Percentiles rank a stretch among this genome's conserved stretches.
These are phyloP conservation scores for Caenorhabditis sp. DNA, from an alignment of 2,888 invertebrate species.

Conservation along the genomic window DNA sequence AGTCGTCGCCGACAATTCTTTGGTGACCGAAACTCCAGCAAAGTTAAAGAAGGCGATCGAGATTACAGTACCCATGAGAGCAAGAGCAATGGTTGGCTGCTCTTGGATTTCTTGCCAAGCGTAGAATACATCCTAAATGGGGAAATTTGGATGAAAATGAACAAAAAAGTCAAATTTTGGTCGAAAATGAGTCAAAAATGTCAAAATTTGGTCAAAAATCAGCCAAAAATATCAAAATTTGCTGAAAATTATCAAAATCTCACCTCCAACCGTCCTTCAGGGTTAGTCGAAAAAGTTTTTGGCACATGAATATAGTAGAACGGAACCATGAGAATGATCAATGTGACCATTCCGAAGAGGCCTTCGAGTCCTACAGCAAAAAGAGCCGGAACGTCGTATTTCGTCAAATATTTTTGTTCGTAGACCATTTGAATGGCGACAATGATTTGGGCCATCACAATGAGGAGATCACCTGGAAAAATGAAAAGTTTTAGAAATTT, in stretches of 20 bases:
- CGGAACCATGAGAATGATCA: constrained; percentile 77
- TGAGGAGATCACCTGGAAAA: constrained; percentile 73
- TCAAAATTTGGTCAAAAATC: constrained; percentile 72
- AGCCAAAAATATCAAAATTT: constrained; percentile 71
- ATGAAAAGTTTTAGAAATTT: too few species aligned
- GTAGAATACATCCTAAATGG: constrained; percentile 79
- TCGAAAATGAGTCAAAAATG: constrained; percentile 26
- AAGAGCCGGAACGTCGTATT: constrained; percentile 85
- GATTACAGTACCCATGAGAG: constrained; percentile 77
- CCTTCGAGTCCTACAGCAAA: constrained; percentile 90
- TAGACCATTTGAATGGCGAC: constrained; percentile 89
- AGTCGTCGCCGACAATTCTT: constrained; percentile 89
- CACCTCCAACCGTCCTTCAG: constrained; percentile 71
- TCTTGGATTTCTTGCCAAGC: constrained; percentile 84
- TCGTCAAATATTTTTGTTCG: constrained; percentile 86
- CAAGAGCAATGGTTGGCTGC: constrained; percentile 77
- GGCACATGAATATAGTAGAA: constrained; percentile 83
- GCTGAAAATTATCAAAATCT: not conserved
- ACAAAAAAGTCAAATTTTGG: constrained; percentile 71
- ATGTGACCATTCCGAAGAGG: constrained; percentile 61
- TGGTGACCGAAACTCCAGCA: constrained; percentile 88
- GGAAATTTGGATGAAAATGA: not conserved
- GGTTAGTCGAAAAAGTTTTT: constrained; percentile 81
- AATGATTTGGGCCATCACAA: constrained; percentile 80
- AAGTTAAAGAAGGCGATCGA: constrained; percentile 90